Base-by-base conservation (phyloP, 2,797 vertebrate species). In the Gymnoscopelus microlampas region DNA sequence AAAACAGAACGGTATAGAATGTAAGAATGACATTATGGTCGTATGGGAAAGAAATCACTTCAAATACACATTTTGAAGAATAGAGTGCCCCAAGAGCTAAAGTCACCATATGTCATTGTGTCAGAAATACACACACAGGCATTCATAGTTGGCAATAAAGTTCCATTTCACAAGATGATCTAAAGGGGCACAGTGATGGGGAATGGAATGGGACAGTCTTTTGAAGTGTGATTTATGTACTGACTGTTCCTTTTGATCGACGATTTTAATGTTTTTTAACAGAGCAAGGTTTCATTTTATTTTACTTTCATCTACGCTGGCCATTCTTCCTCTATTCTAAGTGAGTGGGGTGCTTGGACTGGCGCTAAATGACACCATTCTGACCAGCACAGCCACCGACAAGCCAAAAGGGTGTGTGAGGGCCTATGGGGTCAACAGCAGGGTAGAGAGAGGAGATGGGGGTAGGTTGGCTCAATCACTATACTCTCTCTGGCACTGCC, bases 201-300 rank as follows among this genome's bases (percentile, higher is more conserved):
- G 24, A 63, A 29, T 56, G 67, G 74, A 63, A 66, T 48, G 66
- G 57, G 63, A 60, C 50, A 26, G 76, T 63, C 77, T 92, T 44
- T 88, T 92, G 86, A 92, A 86, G 89, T 80, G 39, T 74, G 84
- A 88, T 91, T 92, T 83, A 91, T 88, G 79, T 62, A 69, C 56
- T 29, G 59, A 66, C 10, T 15, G 67, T 72, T 75, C 8, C 72
- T 74, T 93, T 92, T 94, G 86, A 93, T 81, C 79, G 49, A 56
- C 24, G 53, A 48, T 88, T 81, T 88, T 57, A 86, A 73, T 57
- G 47, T 62, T 73, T 58, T 66, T 82, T 60, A 76, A 87, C 75
- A 87, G 70, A 90, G 66, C 84, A 63, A 60, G 68, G 70, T 82
- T 74, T 84, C 70, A 79, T 80, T 81, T 76, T 60, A 48, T 65